Evolutionary conservation across 1,140 invertebrate species (phyloP).

Genomic region (Bombyx mandarina): DNA sequence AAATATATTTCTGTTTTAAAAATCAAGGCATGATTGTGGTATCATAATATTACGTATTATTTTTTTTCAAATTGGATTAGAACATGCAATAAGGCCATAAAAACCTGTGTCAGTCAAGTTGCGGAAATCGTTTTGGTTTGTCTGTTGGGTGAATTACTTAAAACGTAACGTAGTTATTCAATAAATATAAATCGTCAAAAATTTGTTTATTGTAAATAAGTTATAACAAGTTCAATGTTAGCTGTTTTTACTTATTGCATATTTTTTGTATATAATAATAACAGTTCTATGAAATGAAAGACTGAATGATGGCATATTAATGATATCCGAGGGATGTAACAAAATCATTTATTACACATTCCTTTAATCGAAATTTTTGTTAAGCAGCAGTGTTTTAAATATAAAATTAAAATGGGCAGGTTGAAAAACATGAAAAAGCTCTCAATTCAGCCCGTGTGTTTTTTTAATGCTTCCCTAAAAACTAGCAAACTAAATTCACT

Average conservation of each 20-base stretch:
- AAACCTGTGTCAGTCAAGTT: background rate
- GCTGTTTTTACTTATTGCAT: slow-evolving; percentile 35
- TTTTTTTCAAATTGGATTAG: too few relatives aligned
- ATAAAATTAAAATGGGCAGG: background rate
- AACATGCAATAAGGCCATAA: too few relatives aligned
- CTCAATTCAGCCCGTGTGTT: background rate
- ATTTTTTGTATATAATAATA: slow-evolving; percentile 34
- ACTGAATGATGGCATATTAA: slow-evolving; percentile 55
- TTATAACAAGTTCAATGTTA: slow-evolving; percentile 1
- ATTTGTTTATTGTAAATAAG: slow-evolving; percentile 1
- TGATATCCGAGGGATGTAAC: slow-evolving; percentile 25
- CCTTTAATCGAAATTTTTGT: slow-evolving; percentile 4
- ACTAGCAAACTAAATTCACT: too few relatives aligned
- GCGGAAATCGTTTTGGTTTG: background rate
- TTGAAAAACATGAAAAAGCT: background rate
- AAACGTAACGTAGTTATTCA: background rate
- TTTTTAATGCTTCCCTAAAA: background rate
- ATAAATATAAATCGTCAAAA: background rate
- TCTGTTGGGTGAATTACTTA: background rate
- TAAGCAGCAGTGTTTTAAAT: background rate
- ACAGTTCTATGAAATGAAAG: slow-evolving; percentile 48
- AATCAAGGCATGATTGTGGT: too few relatives aligned
- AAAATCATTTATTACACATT: slow-evolving; percentile 22
- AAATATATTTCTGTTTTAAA: too few relatives aligned
- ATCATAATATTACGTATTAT: too few relatives aligned